phyloP scores from a whole-genome alignment of 1,140 invertebrate species.

The Myzus persicae region DNA sequence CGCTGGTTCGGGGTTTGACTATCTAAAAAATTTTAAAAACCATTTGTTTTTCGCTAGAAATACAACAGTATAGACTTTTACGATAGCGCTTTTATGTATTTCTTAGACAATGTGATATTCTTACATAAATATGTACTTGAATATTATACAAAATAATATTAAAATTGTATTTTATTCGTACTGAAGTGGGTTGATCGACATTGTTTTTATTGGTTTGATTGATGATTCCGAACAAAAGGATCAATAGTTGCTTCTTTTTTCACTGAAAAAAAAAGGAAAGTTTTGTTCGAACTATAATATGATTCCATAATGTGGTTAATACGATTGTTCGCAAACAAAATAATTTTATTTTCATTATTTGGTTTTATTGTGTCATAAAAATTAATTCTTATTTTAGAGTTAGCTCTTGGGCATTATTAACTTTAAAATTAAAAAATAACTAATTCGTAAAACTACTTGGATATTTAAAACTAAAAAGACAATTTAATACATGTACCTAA shows the following conservation, averaged over 20 bases:
- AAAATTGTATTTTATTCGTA: neutral
- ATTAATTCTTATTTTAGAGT: neutral
- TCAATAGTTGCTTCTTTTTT: neutral
- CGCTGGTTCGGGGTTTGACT: neutral
- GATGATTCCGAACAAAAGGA: neutral
- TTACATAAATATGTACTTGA: neutral
- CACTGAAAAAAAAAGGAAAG: neutral
- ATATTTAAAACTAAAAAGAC: neutral
- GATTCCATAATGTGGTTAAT: neutral
- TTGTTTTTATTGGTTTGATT: conserved; percentile 6
- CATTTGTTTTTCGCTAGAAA: neutral
- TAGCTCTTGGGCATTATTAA: conserved; percentile 6
- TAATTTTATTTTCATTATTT: neutral
- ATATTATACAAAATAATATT: neutral
- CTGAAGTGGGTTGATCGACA: neutral
- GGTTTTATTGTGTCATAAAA: neutral
- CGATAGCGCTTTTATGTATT: neutral
- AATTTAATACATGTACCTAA: neutral
- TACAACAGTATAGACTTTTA: neutral
- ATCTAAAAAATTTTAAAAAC: neutral
- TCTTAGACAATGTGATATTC: neutral
- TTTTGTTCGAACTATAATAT: neutral
- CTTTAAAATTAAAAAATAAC: neutral
- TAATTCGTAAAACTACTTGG: neutral
- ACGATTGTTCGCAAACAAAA: neutral